Evolutionary conservation across 1,140 invertebrate species (phyloP), one percentile per base, ranked within the genome.

Genomic region (Colletes latitarsis): DNA sequence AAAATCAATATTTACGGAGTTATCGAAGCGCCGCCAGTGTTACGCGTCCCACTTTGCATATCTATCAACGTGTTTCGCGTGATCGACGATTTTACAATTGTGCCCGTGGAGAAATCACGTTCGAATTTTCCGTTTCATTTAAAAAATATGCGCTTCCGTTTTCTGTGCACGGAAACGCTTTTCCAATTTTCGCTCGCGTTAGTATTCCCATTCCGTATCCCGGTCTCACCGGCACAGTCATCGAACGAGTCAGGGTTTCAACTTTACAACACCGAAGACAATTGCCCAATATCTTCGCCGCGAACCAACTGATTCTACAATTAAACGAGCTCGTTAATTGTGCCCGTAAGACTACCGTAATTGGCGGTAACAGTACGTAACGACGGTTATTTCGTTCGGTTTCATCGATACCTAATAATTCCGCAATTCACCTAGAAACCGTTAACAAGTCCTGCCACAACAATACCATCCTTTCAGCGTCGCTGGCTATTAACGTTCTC

Each of bases 1-100:
- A 9, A 46, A 66, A 46, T 46, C 63, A 66, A 66, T 66, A 66
- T 66, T 66, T 66, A 66, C 17, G 15, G 17, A 46, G 17, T 46
- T 58, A 58, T 58, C 57, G 57, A n/a, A 21, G n/a, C n/a, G 63
- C 14, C 3, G 46, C 41, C 39, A 66, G 41, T 30, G 30, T 66
- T 66, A 66, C 17, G 63, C 17, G 41, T 3, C 63, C 57, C 63
- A 46, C n/a, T 66, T 58, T 58, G 57, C 43, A 21, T 10, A 4
- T 66, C n/a, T 10, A 19, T 49, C 64, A 21, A 66, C n/a, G n/a
- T 21, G 43, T n/a, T 19, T 66, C 43, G 43, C 64, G 41, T 46
- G 43, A 49, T 19, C 10, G 63, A 43, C 41, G 63, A 66, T 66
- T 66, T 66, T 66, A n/a, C 15, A 8, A 41, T 63, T 21, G 57